Evolutionary conservation across 1,140 invertebrate genomes (phyloP).

Genomic region (Rhopalosiphum padi): DNA sequence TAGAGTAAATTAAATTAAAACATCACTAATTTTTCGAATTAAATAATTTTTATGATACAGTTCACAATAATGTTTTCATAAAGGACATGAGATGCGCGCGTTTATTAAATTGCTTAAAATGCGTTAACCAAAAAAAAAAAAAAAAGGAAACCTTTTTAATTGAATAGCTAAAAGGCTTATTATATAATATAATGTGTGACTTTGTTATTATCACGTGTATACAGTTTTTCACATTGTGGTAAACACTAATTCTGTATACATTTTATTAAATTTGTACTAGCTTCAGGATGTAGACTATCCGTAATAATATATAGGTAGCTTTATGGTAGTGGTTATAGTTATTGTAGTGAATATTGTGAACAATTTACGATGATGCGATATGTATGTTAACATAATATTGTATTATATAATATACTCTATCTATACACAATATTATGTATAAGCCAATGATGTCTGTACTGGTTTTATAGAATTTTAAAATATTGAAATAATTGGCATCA

Average conservation of each 20-base stretch:
- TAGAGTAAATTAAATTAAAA: background rate
- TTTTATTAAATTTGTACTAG: background rate
- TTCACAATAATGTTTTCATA: background rate
- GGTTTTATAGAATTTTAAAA: background rate
- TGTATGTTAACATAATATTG: background rate
- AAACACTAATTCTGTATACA: constrained; percentile 4
- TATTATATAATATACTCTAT: too few relatives aligned
- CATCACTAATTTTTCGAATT: constrained; percentile 23
- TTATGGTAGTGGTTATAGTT: background rate
- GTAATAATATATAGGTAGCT: background rate
- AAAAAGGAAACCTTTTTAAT: constrained; percentile 40
- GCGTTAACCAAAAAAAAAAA: constrained; percentile 4
- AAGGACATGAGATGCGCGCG: background rate
- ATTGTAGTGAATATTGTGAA: background rate
- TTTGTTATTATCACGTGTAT: background rate
- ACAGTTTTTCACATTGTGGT: background rate
- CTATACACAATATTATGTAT: too few relatives aligned
- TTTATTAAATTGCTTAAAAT: constrained; percentile 26
- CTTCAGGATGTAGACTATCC: background rate
- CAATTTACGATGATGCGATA: background rate
- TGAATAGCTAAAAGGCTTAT: constrained; percentile 24
- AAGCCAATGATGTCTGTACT: background rate
- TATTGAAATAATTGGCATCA: background rate
- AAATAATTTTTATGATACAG: constrained; percentile 24
- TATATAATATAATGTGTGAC: constrained; percentile 33